A percentile compares a stretch with the other conserved stretches of the same genome.
Evolutionary conservation across 2,113 vertebrate species (phyloP).

Genomic region (Eidolon helvum): DNA sequence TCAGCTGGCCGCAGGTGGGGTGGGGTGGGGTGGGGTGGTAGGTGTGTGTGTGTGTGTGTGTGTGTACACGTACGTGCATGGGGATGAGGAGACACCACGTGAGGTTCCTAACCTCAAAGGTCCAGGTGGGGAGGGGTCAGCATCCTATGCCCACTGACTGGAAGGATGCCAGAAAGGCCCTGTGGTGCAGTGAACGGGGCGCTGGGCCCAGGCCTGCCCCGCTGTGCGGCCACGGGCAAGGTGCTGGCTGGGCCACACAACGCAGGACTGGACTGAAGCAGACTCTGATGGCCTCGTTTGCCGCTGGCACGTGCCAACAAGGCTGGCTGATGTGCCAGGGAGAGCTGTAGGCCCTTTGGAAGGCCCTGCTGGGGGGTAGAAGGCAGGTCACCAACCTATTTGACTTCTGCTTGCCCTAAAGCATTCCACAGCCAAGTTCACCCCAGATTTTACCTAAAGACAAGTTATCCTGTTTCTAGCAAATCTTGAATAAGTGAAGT

Average conservation of each 20-base stretch:
- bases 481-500: neutral
- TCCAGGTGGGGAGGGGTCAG: neutral
- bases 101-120: neutral
- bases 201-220: neutral
- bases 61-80: neutral
- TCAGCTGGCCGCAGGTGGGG: neutral
- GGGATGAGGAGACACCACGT: neutral
- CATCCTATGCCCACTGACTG: neutral
- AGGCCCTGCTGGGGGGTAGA: neutral
- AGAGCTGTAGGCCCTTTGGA: neutral
- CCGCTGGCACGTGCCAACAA: neutral
- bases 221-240: too few species aligned
- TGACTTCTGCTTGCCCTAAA: neutral
- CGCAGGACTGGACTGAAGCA: neutral
- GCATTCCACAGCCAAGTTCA: neutral
- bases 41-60: too few species aligned
- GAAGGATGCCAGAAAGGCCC: neutral
- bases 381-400: neutral
- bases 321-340: neutral
- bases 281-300: neutral
- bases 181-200: neutral
- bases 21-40: too few species aligned
- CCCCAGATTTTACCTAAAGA: neutral
- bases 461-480: neutral
- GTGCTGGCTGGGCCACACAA: neutral